Percentiles rank a stretch among this genome's conserved stretches.
Evolutionary conservation across 1,140 invertebrate genomes (phyloP).

Genomic region (Dolichoris vasculosae): DNA sequence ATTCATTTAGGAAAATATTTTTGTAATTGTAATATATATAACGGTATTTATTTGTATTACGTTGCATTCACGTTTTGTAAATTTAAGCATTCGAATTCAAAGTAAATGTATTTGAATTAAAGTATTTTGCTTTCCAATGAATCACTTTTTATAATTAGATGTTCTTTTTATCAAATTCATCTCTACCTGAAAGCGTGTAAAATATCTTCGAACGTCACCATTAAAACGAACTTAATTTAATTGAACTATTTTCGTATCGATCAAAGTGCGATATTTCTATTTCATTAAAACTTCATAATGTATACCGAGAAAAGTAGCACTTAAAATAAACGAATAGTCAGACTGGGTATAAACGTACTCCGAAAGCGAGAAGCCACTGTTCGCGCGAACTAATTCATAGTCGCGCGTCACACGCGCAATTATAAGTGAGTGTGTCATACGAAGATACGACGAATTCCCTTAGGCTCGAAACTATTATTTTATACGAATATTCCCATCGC

Average conservation of each 20-base stretch:
- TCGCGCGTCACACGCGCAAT: not conserved
- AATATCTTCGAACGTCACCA: not conserved
- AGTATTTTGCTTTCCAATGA: not conserved
- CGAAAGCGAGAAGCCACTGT: not conserved
- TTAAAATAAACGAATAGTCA: not conserved
- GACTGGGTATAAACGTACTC: not conserved
- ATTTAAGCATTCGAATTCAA: too few species aligned
- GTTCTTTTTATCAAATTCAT: not conserved
- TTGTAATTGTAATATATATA: too few species aligned
- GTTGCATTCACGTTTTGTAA: too few species aligned
- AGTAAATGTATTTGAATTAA: not conserved
- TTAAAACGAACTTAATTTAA: not conserved
- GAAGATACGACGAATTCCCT: not conserved
- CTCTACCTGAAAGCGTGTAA: not conserved
- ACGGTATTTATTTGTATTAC: too few species aligned
- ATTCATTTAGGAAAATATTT: too few species aligned
- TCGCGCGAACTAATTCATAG: not conserved
- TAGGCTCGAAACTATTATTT: not conserved
- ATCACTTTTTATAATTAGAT: not conserved
- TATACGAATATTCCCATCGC: not conserved
- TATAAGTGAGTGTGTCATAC: not conserved
- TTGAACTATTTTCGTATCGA: not conserved
- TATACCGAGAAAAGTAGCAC: not conserved
- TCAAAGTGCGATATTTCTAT: not conserved
- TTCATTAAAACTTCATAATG: too few species aligned